A percentile compares a stretch with the other conserved stretches of the same genome.
These are phyloP conservation scores for Drosophila eugracilis DNA, from an alignment of 1,140 invertebrate genomes.

Conservation along the genomic window DNA sequence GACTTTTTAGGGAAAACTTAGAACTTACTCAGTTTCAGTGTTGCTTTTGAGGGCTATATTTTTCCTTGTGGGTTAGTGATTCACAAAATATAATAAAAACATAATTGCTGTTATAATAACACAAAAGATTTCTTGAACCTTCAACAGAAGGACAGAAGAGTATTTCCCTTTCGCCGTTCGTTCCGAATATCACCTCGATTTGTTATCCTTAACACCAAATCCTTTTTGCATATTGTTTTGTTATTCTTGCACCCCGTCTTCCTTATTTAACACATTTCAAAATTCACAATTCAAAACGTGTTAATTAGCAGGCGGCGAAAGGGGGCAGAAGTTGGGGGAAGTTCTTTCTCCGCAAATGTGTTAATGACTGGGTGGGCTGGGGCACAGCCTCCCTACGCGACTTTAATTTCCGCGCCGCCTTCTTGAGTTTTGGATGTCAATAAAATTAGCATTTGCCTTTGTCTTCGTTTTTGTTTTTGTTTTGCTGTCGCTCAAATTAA, in stretches of 20 bases:
- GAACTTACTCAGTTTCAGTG: too few species aligned
- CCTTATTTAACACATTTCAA: conserved; percentile 63
- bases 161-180: conserved; percentile 7
- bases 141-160: too few species aligned
- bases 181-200: conserved; percentile 38
- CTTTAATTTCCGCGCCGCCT: conserved; percentile 70
- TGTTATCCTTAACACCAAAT: conserved; percentile 68
- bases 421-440: conserved; percentile 68
- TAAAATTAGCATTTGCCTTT: conserved; percentile 78
- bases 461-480: conserved; percentile 38
- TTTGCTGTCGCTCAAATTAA: conserved; percentile 75
- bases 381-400: conserved; percentile 40
- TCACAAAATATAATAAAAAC: too few species aligned
- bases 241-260: conserved; percentile 26
- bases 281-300: conserved; percentile 83
- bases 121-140: too few species aligned
- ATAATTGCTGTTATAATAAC: not conserved
- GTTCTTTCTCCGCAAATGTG: conserved; percentile 64
- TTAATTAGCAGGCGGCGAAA: conserved; percentile 70
- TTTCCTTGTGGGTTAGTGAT: too few species aligned
- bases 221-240: conserved; percentile 68
- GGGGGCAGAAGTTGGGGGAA: conserved; percentile 21
- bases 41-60: too few species aligned
- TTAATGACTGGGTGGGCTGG: conserved; percentile 64
- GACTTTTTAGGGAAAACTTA: too few species aligned